Percentiles rank a stretch among this genome's conserved stretches.
Conservation (phyloP, 2,113 vertebrate genomes). For the Colaptes auratus region DNA sequence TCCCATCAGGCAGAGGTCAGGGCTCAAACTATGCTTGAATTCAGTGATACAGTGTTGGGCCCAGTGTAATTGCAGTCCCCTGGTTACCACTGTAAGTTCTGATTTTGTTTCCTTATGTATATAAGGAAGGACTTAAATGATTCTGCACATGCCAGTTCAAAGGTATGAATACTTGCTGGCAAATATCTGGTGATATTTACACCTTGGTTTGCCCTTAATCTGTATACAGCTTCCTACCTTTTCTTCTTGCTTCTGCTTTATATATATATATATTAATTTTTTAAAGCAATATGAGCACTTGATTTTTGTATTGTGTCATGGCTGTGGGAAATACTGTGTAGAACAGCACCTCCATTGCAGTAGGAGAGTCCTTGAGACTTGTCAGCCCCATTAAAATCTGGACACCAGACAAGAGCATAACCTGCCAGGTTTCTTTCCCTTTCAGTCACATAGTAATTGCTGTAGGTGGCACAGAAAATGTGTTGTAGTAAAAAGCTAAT, state of each 20-base stretch:
- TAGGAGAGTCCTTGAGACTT: not conserved
- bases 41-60: fast-evolving
- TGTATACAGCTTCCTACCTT: not conserved
- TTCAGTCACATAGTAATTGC: not conserved
- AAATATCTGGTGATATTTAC: not conserved
- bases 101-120: not conserved
- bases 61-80: not conserved
- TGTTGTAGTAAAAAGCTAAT: not conserved
- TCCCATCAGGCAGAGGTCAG: fast-evolving
- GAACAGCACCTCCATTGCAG: not conserved
- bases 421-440: not conserved
- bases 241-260: not conserved
- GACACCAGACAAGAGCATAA: not conserved
- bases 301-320: not conserved
- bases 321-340: not conserved
- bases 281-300: not conserved
- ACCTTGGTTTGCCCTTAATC: not conserved
- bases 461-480: not conserved
- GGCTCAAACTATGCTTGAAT: not conserved
- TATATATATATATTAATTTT: not conserved
- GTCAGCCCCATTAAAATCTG: not conserved
- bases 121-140: not conserved
- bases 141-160: not conserved
- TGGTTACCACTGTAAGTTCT: not conserved
- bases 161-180: not conserved